Evolutionary conservation across 2,113 vertebrate genomes (phyloP), one percentile per base, ranked within the genome.

Genomic region (Stomatorhinus ivindoensis): DNA sequence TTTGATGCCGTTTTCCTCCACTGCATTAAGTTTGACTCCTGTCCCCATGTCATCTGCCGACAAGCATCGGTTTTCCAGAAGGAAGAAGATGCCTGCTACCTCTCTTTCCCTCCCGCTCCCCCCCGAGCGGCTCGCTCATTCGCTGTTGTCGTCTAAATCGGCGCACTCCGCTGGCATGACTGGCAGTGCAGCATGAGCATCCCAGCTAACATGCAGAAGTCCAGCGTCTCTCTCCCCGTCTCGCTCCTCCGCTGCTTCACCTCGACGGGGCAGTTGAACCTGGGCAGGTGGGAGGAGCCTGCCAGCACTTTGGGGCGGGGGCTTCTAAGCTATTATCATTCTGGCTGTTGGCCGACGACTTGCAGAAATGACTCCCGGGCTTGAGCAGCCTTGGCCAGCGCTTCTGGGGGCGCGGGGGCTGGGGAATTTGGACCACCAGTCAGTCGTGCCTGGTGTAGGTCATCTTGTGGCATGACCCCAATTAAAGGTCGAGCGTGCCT

Each of bases 261-360:
- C 46, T 46, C 48, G 76, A 89, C 53, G 73, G 89, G 82, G 83
- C 73, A 53, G 47, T 19, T 88, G 76, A 90, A 87, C 65, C 87
- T 44, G 50, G 55, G 87, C 82, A 48, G 89, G 89, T 89, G 88
- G 53, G 65, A 69, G 80, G 55, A 88, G 89, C 83, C 83, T 65
- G 73, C 47, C 87, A 53, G 51, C 91, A 87, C 48, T 21, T 55
- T 91, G n/a, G 3, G 84, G 50, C 27, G 85, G 90, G 91, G 86
- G 27, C 65, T 93, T 95, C 92, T 93, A 94, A 95, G 93, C 89
- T 88, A 91, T 93, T 92, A 92, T 89, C 58, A 84, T 87, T 90
- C 91, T 88, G 89, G 89, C 92, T 90, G 88, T 89, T 90, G 84
- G 47, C 21, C 13, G 35, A 80, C 58, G 73, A 84, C 69, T 90